These are phyloP conservation scores for Gymnogyps californianus DNA, from an alignment of 2,113 vertebrate species.

Conservation along the genomic window DNA sequence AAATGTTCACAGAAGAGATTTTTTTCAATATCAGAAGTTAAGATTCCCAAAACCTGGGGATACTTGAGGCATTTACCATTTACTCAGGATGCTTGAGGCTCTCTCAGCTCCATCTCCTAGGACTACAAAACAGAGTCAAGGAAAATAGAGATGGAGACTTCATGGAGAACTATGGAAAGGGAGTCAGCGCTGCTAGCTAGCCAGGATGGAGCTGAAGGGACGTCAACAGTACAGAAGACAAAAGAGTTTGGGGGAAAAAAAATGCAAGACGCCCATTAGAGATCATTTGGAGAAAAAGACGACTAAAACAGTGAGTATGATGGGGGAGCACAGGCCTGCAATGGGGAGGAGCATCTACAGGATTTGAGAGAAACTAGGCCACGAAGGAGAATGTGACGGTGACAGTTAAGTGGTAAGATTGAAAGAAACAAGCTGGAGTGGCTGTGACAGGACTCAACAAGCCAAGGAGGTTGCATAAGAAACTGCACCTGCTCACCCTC, in stretches of 20 bases:
- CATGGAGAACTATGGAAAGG: not conserved
- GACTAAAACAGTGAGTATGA: not conserved
- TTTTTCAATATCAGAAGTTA: not conserved
- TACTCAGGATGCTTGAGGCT: not conserved
- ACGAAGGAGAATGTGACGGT: not conserved
- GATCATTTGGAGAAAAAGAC: not conserved
- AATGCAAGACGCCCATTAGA: not conserved
- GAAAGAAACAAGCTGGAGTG: not conserved
- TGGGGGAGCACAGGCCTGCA: not conserved
- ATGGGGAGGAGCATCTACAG: not conserved
- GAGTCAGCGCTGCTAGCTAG: not conserved
- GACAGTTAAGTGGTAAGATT: not conserved
- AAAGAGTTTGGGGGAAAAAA: rapidly evolving
- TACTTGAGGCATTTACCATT: not conserved
- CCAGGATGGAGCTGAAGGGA: not conserved
- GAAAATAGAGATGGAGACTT: not conserved
- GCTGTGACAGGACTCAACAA: not conserved
- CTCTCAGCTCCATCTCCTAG: not conserved
- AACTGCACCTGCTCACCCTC: not conserved
- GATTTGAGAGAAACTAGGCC: not conserved
- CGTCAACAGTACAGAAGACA: not conserved
- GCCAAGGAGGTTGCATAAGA: not conserved
- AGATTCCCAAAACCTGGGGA: not conserved
- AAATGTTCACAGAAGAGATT: not conserved
- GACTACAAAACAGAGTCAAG: not conserved